Conservation (phyloP, 2,113 vertebrate species). For the Mesoclemmys tuberculata region DNA sequence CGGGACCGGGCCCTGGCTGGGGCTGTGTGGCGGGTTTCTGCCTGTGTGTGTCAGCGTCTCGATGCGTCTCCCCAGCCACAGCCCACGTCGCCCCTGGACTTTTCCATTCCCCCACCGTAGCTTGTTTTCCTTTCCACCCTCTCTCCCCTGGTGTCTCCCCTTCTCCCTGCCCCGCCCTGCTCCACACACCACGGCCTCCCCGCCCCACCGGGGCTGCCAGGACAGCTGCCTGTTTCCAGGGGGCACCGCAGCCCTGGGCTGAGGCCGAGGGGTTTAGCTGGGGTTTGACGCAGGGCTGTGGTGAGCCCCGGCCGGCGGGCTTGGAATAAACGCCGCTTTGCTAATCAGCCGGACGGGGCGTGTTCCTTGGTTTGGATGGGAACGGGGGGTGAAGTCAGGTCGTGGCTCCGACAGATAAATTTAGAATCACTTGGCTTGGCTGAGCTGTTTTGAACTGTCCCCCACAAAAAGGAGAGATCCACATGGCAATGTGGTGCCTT, state of each 20-base stretch:
- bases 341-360: neutral
- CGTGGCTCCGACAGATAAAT: conserved; percentile 13
- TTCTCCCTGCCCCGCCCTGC: neutral
- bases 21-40: neutral
- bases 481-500: no score
- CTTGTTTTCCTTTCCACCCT: neutral
- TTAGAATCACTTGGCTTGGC: neutral
- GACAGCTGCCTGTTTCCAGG: neutral
- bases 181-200: neutral
- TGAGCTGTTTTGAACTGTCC: neutral
- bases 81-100: neutral
- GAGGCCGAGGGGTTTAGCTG: neutral
- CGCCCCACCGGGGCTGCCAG: conserved; percentile 36
- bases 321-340: neutral
- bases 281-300: neutral
- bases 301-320: neutral
- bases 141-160: conserved; percentile 40
- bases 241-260: conserved; percentile 36
- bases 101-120: neutral
- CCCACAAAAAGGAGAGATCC: neutral
- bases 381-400: conserved; percentile 17
- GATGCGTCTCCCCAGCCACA: neutral
- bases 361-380: neutral
- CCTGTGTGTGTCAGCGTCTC: conserved; percentile 28
- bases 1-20: neutral